phyloP scores from a whole-genome alignment of 2,797 vertebrate species.

The Heterohyrax brucei region DNA sequence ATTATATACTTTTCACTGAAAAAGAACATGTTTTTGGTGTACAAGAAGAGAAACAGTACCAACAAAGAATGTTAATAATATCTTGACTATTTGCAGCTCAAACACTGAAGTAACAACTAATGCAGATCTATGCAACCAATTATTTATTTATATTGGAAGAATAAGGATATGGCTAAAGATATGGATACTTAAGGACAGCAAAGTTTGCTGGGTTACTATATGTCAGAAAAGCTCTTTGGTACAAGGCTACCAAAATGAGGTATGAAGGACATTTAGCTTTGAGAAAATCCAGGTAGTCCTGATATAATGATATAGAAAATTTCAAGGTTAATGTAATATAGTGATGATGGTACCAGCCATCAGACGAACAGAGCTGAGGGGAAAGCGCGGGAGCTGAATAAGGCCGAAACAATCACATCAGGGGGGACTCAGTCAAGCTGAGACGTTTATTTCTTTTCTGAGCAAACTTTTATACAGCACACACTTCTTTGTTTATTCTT shows the following conservation, averaged over 20 bases:
- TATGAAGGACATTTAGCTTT: conserved; percentile 47
- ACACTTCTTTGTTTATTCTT: too few relatives aligned
- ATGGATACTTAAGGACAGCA: conserved; percentile 33
- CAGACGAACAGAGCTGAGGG: too few relatives aligned
- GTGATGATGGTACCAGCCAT: too few relatives aligned
- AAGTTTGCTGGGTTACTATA: conserved; percentile 67
- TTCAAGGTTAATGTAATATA: conserved; percentile 71
- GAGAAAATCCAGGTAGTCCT: background rate
- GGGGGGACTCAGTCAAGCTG: too few relatives aligned
- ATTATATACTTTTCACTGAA: conserved; percentile 38
- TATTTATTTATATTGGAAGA: conserved; percentile 82
- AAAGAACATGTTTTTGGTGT: conserved; percentile 34
- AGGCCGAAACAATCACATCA: too few relatives aligned
- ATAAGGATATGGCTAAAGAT: conserved; percentile 51
- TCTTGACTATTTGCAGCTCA: conserved; percentile 79
- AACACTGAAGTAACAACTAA: conserved; percentile 74
- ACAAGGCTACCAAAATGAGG: conserved; percentile 61
- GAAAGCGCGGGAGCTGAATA: too few relatives aligned
- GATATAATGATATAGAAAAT: background rate
- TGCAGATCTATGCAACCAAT: conserved; percentile 82
- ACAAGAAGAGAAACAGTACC: conserved; percentile 6
- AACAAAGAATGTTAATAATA: conserved; percentile 79
- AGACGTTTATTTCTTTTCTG: too few relatives aligned
- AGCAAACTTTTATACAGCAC: too few relatives aligned
- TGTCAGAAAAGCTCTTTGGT: conserved; percentile 35